Percentiles rank a stretch among this genome's conserved stretches.
These are phyloP conservation scores for Diachasma alloeum DNA, from an alignment of 1,140 invertebrate species.

Conservation along the genomic window DNA sequence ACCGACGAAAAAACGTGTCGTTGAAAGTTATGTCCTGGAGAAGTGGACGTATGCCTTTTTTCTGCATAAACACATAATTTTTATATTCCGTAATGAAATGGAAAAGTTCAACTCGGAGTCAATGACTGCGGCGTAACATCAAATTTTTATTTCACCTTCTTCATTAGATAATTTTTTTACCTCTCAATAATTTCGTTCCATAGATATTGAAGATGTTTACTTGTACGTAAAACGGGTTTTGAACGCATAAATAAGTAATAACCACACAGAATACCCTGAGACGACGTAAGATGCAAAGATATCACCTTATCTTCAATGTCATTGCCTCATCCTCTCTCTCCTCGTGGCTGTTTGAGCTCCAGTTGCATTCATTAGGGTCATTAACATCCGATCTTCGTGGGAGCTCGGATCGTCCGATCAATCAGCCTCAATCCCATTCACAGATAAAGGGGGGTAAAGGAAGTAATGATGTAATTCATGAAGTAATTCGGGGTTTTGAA, in stretches of 20 bases:
- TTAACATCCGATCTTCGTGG: slow-evolving; percentile 60
- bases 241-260: slow-evolving; percentile 62
- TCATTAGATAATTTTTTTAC: neutral
- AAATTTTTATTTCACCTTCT: too few species aligned
- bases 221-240: slow-evolving; percentile 31
- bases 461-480: neutral
- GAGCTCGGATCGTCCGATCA: slow-evolving; percentile 28
- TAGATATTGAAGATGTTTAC: neutral
- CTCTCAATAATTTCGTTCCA: neutral
- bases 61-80: too few species aligned
- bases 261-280: slow-evolving; percentile 44
- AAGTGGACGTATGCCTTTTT: too few species aligned
- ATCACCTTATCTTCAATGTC: slow-evolving; percentile 59
- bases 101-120: too few species aligned
- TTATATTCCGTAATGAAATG: too few species aligned
- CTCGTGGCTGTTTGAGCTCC: slow-evolving; percentile 31
- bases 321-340: slow-evolving; percentile 48
- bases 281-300: slow-evolving; percentile 43
- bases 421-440: slow-evolving; percentile 23
- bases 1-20: too few species aligned
- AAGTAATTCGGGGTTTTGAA: too few species aligned
- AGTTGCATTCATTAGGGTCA: slow-evolving; percentile 62
- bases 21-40: too few species aligned
- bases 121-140: too few species aligned
- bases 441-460: neutral